A percentile compares a stretch with the other conserved stretches of the same genome.
phyloP scores from a whole-genome alignment of 2,797 vertebrate species.

The Petrocephalus schoutedeni region DNA sequence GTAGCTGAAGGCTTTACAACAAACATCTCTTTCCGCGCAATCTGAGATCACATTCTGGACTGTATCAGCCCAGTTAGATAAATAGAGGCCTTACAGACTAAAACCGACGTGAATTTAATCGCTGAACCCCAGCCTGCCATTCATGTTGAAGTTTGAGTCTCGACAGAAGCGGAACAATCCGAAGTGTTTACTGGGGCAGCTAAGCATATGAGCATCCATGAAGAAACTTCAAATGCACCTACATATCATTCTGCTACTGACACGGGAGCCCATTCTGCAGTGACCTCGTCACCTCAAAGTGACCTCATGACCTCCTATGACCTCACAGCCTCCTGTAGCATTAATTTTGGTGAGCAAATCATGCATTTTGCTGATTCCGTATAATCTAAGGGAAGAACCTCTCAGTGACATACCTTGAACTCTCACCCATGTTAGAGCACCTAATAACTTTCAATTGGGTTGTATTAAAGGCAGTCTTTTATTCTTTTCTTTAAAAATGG shows the following conservation, averaged over 20 bases:
- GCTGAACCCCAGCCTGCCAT: neutral
- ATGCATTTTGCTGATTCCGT: neutral
- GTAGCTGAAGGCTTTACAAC: neutral
- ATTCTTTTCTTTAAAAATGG: slow-evolving; percentile 56
- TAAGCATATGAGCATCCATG: neutral
- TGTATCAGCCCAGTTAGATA: neutral
- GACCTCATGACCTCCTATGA: neutral
- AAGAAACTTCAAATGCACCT: neutral
- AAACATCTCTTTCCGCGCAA: neutral
- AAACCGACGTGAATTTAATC: neutral
- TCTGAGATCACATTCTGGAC: neutral
- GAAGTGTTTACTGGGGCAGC: neutral
- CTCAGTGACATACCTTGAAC: neutral
- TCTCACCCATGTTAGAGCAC: neutral
- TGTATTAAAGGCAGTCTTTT: slow-evolving; percentile 27
- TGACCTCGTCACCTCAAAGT: neutral
- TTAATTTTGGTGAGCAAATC: neutral
- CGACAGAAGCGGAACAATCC: neutral
- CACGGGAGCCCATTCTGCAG: neutral
- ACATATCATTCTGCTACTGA: neutral
- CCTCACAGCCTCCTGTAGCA: neutral
- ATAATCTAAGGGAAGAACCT: neutral
- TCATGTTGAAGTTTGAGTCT: neutral
- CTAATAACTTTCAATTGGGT: neutral
- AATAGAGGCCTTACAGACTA: neutral